phyloP scores from a whole-genome alignment of 2,888 invertebrate genomes.

The Athalia circularis region DNA sequence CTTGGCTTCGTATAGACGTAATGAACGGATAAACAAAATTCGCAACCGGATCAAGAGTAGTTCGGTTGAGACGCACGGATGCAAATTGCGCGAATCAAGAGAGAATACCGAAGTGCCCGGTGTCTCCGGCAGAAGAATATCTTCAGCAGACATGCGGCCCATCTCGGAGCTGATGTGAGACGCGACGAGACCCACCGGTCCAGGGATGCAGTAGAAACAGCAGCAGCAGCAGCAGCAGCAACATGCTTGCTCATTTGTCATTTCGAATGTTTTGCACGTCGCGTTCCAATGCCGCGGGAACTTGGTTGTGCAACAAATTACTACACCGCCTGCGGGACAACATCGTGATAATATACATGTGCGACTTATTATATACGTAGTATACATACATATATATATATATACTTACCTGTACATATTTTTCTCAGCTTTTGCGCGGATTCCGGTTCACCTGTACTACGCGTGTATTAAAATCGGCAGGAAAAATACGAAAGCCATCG shows the following conservation, averaged over 20 bases:
- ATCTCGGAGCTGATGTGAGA: not conserved
- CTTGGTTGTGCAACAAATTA: slow-evolving; percentile 47
- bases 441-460: too few relatives aligned
- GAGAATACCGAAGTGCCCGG: not conserved
- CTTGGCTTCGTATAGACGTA: too few relatives aligned
- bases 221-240: not conserved
- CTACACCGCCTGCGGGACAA: slow-evolving; percentile 41
- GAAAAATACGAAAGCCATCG: too few relatives aligned
- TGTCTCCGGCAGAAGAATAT: not conserved
- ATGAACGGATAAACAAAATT: too few relatives aligned
- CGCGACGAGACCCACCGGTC: too few relatives aligned
- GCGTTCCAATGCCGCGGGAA: not conserved
- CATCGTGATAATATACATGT: slow-evolving; percentile 53
- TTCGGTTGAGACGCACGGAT: slow-evolving; percentile 38
- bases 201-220: too few relatives aligned
- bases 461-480: too few relatives aligned
- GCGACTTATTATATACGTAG: slow-evolving; percentile 2
- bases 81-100: slow-evolving; percentile 20
- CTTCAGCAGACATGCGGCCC: not conserved
- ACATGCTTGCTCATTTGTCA: slow-evolving; percentile 51
- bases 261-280: slow-evolving; percentile 52
- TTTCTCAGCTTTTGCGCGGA: not conserved
- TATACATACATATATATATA: not conserved
- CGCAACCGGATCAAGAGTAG: not conserved
- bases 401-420: not conserved